phyloP scores from a whole-genome alignment of 30 jellyfish, hydroid and myxozoan genomes.

The Chrysaora quinquecirrha region DNA sequence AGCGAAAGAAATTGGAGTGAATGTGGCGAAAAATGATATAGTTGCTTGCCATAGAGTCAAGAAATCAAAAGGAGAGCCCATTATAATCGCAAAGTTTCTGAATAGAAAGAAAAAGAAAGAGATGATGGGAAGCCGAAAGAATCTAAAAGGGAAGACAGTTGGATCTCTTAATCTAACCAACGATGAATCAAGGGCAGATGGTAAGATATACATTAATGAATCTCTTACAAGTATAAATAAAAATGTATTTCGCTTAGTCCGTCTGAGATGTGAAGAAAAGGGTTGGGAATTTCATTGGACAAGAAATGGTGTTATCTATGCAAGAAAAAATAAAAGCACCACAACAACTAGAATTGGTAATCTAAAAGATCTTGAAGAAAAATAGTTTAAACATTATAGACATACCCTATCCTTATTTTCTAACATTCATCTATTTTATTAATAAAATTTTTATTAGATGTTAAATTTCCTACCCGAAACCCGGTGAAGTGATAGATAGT shows the following conservation, averaged over 20 bases:
- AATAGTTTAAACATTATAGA: too few relatives aligned
- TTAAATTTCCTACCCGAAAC: too few relatives aligned
- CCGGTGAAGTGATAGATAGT: too few relatives aligned
- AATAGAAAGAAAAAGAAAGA: constrained; percentile 6
- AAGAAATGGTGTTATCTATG: constrained; percentile 20
- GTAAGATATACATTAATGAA: constrained; percentile 3
- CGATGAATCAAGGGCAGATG: not conserved
- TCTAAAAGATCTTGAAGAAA: constrained; percentile 3
- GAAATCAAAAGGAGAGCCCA: too few relatives aligned
- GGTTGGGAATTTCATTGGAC: constrained; percentile 25
- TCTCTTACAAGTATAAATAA: not conserved
- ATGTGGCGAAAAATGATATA: constrained; percentile 3
- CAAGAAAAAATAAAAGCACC: constrained; percentile 1
- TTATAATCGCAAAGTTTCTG: not conserved
- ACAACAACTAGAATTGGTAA: not conserved
- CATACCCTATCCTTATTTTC: too few relatives aligned
- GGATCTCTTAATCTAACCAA: not conserved
- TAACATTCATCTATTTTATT: too few relatives aligned
- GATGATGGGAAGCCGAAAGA: too few relatives aligned
- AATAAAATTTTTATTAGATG: too few relatives aligned
- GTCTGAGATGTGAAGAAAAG: not conserved
- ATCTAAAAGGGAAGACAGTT: not conserved
- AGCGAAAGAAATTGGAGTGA: constrained; percentile 28
- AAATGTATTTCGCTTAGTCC: not conserved
- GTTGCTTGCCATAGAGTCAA: constrained; percentile 27